Conservation (phyloP, 2,113 vertebrate species). For the Leptobrachium ailaonicum region DNA sequence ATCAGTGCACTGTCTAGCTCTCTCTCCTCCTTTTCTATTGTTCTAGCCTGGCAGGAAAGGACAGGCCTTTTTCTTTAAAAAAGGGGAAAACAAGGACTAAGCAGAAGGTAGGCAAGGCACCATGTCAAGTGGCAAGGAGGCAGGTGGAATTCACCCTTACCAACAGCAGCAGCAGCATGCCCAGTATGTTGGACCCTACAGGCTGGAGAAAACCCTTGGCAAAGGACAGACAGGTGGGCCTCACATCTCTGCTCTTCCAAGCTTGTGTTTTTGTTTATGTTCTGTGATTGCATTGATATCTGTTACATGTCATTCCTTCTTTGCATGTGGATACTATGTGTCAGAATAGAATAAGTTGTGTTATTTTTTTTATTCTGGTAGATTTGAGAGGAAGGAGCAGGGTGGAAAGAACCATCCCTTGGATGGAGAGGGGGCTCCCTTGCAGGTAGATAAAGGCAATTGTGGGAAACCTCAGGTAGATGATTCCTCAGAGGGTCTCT, state of each 20-base stretch:
- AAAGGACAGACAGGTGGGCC: conserved; percentile 71
- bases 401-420: background rate
- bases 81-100: background rate
- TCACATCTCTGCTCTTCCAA: background rate
- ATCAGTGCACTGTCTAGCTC: background rate
- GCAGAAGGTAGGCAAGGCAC: conserved; percentile 32
- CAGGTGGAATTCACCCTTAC: conserved; percentile 55
- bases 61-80: conserved; percentile 37
- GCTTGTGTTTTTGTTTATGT: background rate
- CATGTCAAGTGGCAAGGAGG: conserved; percentile 57
- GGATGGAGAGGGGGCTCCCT: background rate
- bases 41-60: conserved; percentile 49
- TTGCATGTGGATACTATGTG: background rate
- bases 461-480: conserved; percentile 21
- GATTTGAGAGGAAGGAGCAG: conserved; percentile 15
- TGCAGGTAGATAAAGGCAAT: conserved; percentile 13
- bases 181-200: conserved; percentile 70
- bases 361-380: background rate
- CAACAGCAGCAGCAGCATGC: conserved; percentile 58
- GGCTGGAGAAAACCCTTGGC: conserved; percentile 70
- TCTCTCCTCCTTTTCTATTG: conserved; percentile 35
- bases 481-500: conserved; percentile 1
- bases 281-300: background rate
- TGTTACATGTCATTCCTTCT: conserved; percentile 15
- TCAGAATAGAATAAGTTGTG: background rate